Evolutionary conservation across 2,888 invertebrate species (phyloP).

Genomic region (Fragum fragum): DNA sequence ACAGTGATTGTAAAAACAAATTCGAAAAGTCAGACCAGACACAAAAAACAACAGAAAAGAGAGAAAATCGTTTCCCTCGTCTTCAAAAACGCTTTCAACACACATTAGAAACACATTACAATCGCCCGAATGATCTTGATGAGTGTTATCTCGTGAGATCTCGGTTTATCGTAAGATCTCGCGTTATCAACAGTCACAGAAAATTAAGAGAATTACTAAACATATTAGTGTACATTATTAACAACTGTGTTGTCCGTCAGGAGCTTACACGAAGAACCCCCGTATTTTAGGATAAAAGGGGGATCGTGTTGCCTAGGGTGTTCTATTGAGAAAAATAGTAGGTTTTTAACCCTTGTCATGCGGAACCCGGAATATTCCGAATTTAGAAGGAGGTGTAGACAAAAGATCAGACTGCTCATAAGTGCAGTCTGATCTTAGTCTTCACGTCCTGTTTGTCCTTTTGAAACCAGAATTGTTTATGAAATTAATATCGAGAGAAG

Average conservation of each 20-base stretch:
- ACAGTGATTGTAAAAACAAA: constrained; percentile 2
- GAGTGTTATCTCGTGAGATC: constrained; percentile 56
- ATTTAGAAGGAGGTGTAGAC: no score
- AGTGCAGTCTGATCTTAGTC: no score
- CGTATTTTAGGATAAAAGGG: background rate
- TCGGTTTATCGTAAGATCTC: constrained; percentile 56
- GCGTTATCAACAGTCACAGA: constrained; percentile 62
- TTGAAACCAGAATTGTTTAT: no score
- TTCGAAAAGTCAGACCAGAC: background rate
- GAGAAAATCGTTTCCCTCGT: constrained; percentile 6
- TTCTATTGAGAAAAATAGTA: no score
- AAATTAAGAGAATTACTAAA: constrained; percentile 67
- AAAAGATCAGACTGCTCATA: no score
- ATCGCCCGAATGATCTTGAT: constrained; percentile 35
- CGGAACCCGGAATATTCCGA: no score
- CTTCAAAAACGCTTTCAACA: constrained; percentile 38
- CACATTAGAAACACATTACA: constrained; percentile 62
- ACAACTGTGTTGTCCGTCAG: constrained; percentile 63
- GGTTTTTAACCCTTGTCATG: no score
- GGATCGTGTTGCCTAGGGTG: no score
- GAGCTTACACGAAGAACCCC: constrained; percentile 28
- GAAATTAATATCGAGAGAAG: no score
- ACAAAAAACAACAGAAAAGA: constrained; percentile 12
- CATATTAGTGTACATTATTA: constrained; percentile 55
- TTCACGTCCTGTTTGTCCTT: no score